A percentile compares a stretch with the other conserved stretches of the same genome.
phyloP scores from a whole-genome alignment of 2,888 invertebrate genomes.

The Conops quadrifasciatus region DNA sequence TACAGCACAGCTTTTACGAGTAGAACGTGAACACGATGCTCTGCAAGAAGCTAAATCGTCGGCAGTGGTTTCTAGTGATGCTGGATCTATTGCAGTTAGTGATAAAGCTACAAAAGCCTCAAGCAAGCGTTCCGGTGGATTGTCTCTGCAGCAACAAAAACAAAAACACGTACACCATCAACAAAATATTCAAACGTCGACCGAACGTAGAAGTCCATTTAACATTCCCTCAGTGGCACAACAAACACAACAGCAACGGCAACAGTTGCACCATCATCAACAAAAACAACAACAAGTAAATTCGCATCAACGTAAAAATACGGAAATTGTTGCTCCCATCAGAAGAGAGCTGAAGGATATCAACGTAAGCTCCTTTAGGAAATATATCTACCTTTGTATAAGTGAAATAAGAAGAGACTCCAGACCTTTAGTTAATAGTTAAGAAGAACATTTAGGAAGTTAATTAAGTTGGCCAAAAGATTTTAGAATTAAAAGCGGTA shows the following conservation, averaged over 20 bases:
- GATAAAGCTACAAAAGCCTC: conserved; percentile 21
- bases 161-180: conserved; percentile 34
- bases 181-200: conserved; percentile 30
- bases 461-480: no score
- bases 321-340: conserved; percentile 71
- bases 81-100: background rate
- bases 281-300: conserved; percentile 40
- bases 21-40: conserved; percentile 2
- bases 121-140: conserved; percentile 22
- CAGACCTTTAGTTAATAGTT: no score
- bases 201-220: conserved; percentile 23
- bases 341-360: conserved; percentile 69
- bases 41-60: background rate
- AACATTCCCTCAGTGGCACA: conserved; percentile 33
- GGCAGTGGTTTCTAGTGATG: conserved; percentile 3
- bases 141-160: conserved; percentile 33
- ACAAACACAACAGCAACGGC: conserved; percentile 32
- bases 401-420: no score
- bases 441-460: no score
- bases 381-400: no score
- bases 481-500: no score
- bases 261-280: conserved; percentile 36
- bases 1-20: conserved; percentile 24
- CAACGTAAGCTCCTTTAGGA: conserved; percentile 53
- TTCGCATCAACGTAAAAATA: conserved; percentile 50